Percentiles rank a stretch among this genome's conserved stretches.
These are phyloP conservation scores for Tangara arthus DNA, from an alignment of 2,797 vertebrate species.

Conservation along the genomic window DNA sequence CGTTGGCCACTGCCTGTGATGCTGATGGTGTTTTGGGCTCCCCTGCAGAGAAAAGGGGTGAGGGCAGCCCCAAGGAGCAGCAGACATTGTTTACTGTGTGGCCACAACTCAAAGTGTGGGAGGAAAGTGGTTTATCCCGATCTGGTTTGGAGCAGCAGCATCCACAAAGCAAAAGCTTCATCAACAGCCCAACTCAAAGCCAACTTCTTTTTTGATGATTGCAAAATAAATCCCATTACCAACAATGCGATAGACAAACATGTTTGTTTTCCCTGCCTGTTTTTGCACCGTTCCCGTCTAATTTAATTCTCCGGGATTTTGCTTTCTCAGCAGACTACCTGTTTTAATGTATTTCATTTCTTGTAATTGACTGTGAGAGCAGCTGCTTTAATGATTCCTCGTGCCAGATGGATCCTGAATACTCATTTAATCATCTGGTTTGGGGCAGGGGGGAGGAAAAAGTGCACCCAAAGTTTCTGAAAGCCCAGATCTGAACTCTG, in stretches of 20 bases:
- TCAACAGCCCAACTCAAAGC: background rate
- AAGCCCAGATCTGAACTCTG: background rate
- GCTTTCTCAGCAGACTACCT: slow-evolving; percentile 67
- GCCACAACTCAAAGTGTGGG: rapidly evolving
- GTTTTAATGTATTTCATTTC: slow-evolving; percentile 41
- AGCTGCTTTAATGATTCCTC: slow-evolving; percentile 46
- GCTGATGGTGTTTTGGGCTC: slow-evolving; percentile 81
- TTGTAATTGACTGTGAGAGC: slow-evolving; percentile 38
- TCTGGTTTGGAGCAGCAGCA: background rate
- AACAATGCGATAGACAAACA: background rate
- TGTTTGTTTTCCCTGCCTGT: slow-evolving; percentile 50
- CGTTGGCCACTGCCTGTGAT: slow-evolving; percentile 69
- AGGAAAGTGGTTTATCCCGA: background rate
- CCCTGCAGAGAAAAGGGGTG: slow-evolving; percentile 54
- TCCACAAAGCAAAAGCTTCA: background rate
- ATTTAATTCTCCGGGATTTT: slow-evolving; percentile 38
- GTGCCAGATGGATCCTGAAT: slow-evolving; percentile 18
- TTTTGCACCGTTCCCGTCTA: slow-evolving; percentile 31
- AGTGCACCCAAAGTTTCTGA: background rate
- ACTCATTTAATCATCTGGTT: slow-evolving; percentile 47
- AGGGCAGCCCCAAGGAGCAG: background rate
- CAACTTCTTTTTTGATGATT: background rate
- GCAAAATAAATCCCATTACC: slow-evolving; percentile 30
- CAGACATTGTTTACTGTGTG: rapidly evolving
- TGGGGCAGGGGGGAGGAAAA: background rate